Evolutionary conservation across 2,113 vertebrate species (phyloP), one percentile per base, ranked within the genome.

Genomic region (Acrocephalus arundinaceus): DNA sequence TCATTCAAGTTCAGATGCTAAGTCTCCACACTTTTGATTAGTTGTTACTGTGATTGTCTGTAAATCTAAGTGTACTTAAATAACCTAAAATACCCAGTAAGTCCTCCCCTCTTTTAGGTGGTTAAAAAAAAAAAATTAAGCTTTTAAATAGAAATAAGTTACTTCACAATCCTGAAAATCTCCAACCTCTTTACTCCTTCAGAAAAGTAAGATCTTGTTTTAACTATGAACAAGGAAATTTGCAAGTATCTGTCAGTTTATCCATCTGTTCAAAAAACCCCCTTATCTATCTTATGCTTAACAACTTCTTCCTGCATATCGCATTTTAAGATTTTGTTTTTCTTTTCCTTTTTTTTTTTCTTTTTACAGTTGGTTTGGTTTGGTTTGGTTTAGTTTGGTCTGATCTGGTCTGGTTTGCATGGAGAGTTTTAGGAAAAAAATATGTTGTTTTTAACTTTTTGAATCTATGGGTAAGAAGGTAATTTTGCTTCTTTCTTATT

Each of bases 1-100:
- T 94, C 43, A 89, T 89, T 81, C n/a, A 73, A 91, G 15, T 63
- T 95, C 61, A 94, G 73, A 68, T 84, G 28, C 16, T 89, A 93
- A 91, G 84, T 91, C 61, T 85, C 52, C 43, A 90, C 33, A 71
- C 20, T 89, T 90, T 79, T 93, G 75, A 68, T 73, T 45, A 87
- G n/a, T 33, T 39, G 37, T 9, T 30, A 48, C 49, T 92, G 73
- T 66, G 61, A 95, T 55, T 94, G 51, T 55, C 48, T 93, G 37
- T 70, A 59, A 58, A 72, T 93, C 10, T 48, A 92, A 94, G 65
- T 85, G 51, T 31, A 70, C 17, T 86, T 73, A 89, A 88, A 91
- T 65, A 92, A 92, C 15, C 31, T 19, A 21, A 23, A 79, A 73
- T 22, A 14, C 2, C 16, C 28, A 27, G 9, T 27, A 73, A 80